phyloP scores from a whole-genome alignment of 2,113 vertebrate genomes.

The Camelus dromedarius region DNA sequence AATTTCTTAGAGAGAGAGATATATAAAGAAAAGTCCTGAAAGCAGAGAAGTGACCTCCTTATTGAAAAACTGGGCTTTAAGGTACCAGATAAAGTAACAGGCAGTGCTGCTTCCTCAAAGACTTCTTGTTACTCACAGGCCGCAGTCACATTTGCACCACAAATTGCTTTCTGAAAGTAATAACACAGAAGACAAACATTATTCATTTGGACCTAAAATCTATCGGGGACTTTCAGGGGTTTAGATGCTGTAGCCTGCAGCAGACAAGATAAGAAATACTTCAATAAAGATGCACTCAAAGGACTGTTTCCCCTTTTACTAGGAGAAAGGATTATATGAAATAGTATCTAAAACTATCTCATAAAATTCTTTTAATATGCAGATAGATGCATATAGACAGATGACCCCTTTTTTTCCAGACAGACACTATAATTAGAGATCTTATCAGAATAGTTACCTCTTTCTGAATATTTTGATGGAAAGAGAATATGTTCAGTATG shows the following conservation, averaged over 20 bases:
- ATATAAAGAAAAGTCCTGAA: background rate
- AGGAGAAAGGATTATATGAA: slow-evolving; percentile 63
- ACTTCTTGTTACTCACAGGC: slow-evolving; percentile 15
- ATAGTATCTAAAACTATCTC: slow-evolving; percentile 69
- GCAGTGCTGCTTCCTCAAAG: background rate
- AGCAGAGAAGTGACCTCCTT: background rate
- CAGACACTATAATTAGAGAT: slow-evolving; percentile 73
- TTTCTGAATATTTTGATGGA: slow-evolving; percentile 27
- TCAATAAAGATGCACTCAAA: slow-evolving; percentile 70
- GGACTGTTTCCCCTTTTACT: slow-evolving; percentile 39
- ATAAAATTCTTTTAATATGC: slow-evolving; percentile 52
- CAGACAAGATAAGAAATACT: slow-evolving; percentile 78
- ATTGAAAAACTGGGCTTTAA: background rate
- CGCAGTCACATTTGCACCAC: background rate
- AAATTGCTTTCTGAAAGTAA: slow-evolving; percentile 70
- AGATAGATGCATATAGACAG: slow-evolving; percentile 52
- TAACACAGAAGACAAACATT: slow-evolving; percentile 67
- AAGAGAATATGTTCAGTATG: slow-evolving; percentile 25
- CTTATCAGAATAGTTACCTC: slow-evolving; percentile 46
- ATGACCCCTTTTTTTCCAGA: slow-evolving; percentile 57
- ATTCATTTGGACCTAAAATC: slow-evolving; percentile 72
- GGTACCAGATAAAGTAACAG: background rate
- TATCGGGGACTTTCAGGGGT: slow-evolving; percentile 31
- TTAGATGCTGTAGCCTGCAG: slow-evolving; percentile 72
- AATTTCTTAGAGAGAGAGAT: slow-evolving; percentile 9